phyloP scores from a whole-genome alignment of 2,797 vertebrate species.

The Heteromormyrus szaboi region DNA sequence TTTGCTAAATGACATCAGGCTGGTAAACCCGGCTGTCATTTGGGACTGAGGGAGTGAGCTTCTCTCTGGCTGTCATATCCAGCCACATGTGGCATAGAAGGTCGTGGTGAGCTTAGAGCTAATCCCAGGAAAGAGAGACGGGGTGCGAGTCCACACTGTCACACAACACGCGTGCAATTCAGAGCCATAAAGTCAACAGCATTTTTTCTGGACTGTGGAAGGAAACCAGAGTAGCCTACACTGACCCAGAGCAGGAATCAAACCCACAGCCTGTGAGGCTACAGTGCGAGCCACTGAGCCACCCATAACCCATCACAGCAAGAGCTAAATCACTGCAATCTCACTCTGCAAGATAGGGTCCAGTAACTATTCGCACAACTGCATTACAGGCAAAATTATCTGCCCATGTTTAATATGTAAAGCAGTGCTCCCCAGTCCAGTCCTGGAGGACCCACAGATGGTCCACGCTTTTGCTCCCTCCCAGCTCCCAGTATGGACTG shows the following conservation, averaged over 20 bases:
- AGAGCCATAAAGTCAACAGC: background rate
- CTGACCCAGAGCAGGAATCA: background rate
- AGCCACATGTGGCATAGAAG: background rate
- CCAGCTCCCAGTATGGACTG: background rate
- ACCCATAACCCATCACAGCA: background rate
- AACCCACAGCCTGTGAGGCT: background rate
- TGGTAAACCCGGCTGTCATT: background rate
- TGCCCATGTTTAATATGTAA: background rate
- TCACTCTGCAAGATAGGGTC: background rate
- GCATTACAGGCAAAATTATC: background rate
- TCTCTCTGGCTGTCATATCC: background rate
- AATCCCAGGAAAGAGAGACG: background rate
- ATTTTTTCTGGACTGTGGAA: background rate
- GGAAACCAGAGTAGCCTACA: background rate
- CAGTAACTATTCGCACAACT: background rate
- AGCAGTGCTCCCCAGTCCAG: background rate
- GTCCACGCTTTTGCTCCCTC: background rate
- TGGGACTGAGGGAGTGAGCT: background rate
- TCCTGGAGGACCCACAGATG: background rate
- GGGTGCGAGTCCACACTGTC: background rate
- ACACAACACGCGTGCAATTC: background rate
- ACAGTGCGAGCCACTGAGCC: background rate
- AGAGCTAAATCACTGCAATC: background rate
- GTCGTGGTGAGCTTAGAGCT: background rate
- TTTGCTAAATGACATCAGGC: background rate